phyloP scores from a whole-genome alignment of 1,140 invertebrate genomes.

The Scaptodrosophila lebanonensis region DNA sequence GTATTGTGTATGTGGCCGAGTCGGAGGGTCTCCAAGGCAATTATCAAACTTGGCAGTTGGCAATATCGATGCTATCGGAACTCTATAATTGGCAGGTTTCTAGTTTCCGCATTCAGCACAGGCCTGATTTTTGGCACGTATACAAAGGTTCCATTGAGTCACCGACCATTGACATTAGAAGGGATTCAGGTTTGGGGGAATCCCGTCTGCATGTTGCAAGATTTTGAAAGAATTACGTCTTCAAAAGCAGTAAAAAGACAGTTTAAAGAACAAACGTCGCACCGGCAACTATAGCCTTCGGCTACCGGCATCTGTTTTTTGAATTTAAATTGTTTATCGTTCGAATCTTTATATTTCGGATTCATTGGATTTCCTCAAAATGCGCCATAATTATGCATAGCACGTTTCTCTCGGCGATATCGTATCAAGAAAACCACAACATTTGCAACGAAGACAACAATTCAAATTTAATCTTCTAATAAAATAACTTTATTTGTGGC shows the following conservation, averaged over 20 bases:
- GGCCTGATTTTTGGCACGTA: too few species aligned
- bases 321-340: background rate
- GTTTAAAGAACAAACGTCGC: too few species aligned
- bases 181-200: too few species aligned
- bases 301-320: slow-evolving; percentile 6
- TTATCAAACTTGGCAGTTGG: too few species aligned
- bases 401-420: slow-evolving; percentile 1
- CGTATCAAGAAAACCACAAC: background rate
- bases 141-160: too few species aligned
- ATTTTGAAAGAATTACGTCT: slow-evolving; percentile 11
- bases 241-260: background rate
- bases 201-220: too few species aligned
- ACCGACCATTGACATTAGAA: too few species aligned
- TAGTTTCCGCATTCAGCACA: too few species aligned
- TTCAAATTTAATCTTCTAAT: slow-evolving; percentile 5
- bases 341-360: background rate
- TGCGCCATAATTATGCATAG: slow-evolving; percentile 6
- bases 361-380: background rate
- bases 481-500: slow-evolving; percentile 1
- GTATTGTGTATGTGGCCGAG: too few species aligned
- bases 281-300: background rate
- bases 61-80: too few species aligned
- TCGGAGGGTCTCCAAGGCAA: too few species aligned
- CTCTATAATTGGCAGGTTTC: too few species aligned
- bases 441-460: slow-evolving; percentile 1